Conservation (phyloP, 2,888 invertebrate genomes). For the Molanna angustata region DNA sequence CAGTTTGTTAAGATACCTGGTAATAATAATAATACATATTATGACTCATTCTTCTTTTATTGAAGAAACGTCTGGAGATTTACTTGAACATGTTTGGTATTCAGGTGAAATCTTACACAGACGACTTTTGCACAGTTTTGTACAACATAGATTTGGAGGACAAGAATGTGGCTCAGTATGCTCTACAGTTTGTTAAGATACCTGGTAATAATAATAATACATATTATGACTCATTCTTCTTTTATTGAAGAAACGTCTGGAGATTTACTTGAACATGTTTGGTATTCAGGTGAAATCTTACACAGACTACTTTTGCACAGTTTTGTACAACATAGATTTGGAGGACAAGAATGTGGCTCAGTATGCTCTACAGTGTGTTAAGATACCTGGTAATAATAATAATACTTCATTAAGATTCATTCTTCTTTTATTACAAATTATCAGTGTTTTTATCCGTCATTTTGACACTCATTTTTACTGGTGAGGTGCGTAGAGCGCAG, state of each 20-base stretch:
- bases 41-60: too few species aligned
- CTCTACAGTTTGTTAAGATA: constrained; percentile 11
- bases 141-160: constrained; percentile 17
- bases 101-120: constrained; percentile 12
- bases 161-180: constrained; percentile 11
- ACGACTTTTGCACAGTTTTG: constrained; percentile 7
- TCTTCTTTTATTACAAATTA: too few species aligned
- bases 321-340: constrained; percentile 15
- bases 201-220: too few species aligned
- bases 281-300: constrained; percentile 19
- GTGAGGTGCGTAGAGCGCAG: too few species aligned
- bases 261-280: constrained; percentile 12
- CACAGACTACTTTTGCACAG: constrained; percentile 7
- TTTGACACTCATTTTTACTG: too few species aligned
- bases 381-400: constrained; percentile 7
- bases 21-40: too few species aligned
- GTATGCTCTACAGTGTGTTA: constrained; percentile 16
- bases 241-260: constrained; percentile 7
- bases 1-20: constrained; percentile 8
- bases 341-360: constrained; percentile 8
- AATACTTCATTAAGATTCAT: too few species aligned
- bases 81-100: constrained; percentile 19
- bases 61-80: constrained; percentile 5
- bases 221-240: constrained; percentile 1
- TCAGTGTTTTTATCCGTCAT: too few species aligned